Conservation (phyloP, 1,140 invertebrate species). For the Scaptomyza graminum region DNA sequence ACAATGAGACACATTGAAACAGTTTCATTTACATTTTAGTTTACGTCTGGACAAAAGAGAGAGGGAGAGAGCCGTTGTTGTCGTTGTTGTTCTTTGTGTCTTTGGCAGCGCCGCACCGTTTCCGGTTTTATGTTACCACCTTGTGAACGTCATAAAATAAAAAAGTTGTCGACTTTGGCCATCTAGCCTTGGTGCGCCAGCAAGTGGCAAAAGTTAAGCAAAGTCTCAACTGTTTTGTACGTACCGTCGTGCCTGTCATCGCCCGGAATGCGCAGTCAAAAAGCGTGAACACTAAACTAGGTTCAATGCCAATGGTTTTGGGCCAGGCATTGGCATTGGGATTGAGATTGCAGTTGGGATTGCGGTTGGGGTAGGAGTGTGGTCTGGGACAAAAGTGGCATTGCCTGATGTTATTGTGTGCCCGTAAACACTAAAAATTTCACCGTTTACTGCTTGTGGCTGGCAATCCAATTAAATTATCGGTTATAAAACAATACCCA, state of each 20-base stretch:
- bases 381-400: constrained; percentile 29
- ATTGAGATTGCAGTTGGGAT: too few species aligned
- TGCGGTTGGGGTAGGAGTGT: background rate
- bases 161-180: constrained; percentile 47
- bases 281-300: background rate
- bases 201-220: constrained; percentile 31
- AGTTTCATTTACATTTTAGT: constrained; percentile 77
- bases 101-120: constrained; percentile 16
- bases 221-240: constrained; percentile 24
- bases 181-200: constrained; percentile 15
- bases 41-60: constrained; percentile 37
- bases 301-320: constrained; percentile 2
- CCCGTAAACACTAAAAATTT: constrained; percentile 18
- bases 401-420: constrained; percentile 28
- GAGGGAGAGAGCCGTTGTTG: background rate
- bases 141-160: constrained; percentile 59
- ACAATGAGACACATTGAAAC: constrained; percentile 46
- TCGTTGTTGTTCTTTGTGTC: background rate
- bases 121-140: constrained; percentile 72
- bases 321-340: background rate
- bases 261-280: constrained; percentile 10
- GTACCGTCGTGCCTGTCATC: constrained; percentile 32
- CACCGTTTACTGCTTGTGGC: constrained; percentile 9
- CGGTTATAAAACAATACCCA: too few species aligned
- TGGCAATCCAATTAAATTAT: constrained; percentile 39